Evolutionary conservation across 2,113 vertebrate genomes (phyloP), one percentile per base, ranked within the genome.

Genomic region (Periophthalmodon schlosseri): DNA sequence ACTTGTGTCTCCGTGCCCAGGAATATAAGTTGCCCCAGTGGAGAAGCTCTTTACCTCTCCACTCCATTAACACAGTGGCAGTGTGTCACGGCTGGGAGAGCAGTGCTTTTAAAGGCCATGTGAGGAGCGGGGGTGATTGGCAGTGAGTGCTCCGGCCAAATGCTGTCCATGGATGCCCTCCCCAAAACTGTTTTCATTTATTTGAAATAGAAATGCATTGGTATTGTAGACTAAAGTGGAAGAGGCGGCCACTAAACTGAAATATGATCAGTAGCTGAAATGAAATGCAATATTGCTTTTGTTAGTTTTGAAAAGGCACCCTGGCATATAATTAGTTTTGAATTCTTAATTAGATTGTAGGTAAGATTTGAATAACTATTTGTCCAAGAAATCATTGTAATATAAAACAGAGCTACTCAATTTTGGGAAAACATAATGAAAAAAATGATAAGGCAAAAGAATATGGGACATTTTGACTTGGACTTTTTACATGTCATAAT

Each of bases 101-200:
- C 77, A 64, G 58, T 67, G 68, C 24, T 68, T 76, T 76, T 13
- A 74, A 60, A 66, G 11, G 57, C 50, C 56, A 33, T 47, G 33
- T 72, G 49, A 72, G 39, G 47, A 56, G 23, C 11, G 13, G 13
- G 47, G n/a, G 28, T 39, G 50, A 70, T 68, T 39, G 56, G 36
- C 69, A 9, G 15, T 34, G 18, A 60, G 21, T 36, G 21, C 18
- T 24, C 52, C 10, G n/a, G 33, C 14, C 50, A 54, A 71, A 21
- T 15, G 21, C 12, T 18, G 49, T 14, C 60, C 9, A 11, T 36
- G 23, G 60, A 34, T 61, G 11, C n/a, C 69, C 16, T 60, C 46
- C 57, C n/a, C 13, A 18, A 68, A 49, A 49, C n/a, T 4, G 24
- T 68, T 68, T 24, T 49, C 21, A 68, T 68, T 68, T 68, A 68